These are phyloP conservation scores for Drosophila bifasciata DNA, from an alignment of 1,140 invertebrate species.

Conservation along the genomic window DNA sequence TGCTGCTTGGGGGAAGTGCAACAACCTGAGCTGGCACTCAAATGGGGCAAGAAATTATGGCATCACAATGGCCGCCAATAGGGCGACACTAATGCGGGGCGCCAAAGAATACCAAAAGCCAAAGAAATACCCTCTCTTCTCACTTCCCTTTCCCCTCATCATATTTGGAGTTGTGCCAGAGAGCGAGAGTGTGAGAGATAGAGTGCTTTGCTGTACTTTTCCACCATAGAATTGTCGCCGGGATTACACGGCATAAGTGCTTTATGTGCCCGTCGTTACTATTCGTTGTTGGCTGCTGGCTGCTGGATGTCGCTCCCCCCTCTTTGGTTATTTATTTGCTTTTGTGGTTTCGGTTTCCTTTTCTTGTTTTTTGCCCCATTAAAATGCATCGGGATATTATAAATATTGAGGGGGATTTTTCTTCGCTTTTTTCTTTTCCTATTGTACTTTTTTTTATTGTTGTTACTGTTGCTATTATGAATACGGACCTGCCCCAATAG, in stretches of 20 bases:
- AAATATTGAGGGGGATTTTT: constrained; percentile 13
- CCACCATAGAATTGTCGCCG: constrained; percentile 19
- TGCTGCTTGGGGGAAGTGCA: constrained; percentile 36
- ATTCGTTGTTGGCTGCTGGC: too few species aligned
- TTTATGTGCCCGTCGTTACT: constrained; percentile 9
- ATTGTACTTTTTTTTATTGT: too few species aligned
- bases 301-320: constrained; percentile 17
- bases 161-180: constrained; percentile 52
- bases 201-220: constrained; percentile 49
- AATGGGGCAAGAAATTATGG: constrained; percentile 65
- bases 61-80: constrained; percentile 61
- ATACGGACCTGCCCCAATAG: too few species aligned
- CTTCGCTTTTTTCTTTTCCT: not conserved
- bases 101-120: constrained; percentile 44
- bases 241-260: constrained; percentile 36
- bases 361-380: constrained; percentile 19
- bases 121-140: constrained; percentile 43
- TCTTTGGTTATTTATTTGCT: constrained; percentile 48
- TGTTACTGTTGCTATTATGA: too few species aligned
- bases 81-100: constrained; percentile 60
- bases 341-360: constrained; percentile 17
- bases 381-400: constrained; percentile 35
- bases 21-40: constrained; percentile 53
- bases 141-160: not conserved
- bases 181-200: constrained; percentile 4